Evolutionary conservation across 2,888 invertebrate species (phyloP).

Genomic region (Lampropteryx suffumata): DNA sequence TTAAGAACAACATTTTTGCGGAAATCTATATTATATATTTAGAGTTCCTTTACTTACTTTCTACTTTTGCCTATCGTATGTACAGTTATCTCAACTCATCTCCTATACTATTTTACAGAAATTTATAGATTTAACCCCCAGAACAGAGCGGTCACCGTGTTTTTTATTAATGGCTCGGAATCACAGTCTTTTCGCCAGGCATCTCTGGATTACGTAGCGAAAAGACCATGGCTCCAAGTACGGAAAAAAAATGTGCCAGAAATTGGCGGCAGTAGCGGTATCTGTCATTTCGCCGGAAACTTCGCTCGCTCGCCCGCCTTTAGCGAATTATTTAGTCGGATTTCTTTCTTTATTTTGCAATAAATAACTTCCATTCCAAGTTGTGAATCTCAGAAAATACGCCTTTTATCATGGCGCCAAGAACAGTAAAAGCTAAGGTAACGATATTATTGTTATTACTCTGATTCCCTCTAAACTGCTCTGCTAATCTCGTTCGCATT

Average conservation of each 20-base stretch:
- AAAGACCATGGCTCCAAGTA: background rate
- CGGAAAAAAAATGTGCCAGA: slow-evolving; percentile 24
- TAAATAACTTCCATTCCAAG: slow-evolving; percentile 9
- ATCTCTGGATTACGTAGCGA: background rate
- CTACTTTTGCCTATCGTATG: too few species aligned
- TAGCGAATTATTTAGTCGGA: slow-evolving; percentile 11
- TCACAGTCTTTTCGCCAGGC: too few species aligned
- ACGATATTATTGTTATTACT: background rate
- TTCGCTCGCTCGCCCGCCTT: slow-evolving; percentile 46
- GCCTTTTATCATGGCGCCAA: slow-evolving; percentile 65
- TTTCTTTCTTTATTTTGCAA: slow-evolving; percentile 17
- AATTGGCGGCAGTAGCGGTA: slow-evolving; percentile 59
- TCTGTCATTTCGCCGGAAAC: slow-evolving; percentile 75
- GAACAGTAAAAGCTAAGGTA: slow-evolving; percentile 72
- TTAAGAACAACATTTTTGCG: too few species aligned
- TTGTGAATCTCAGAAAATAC: slow-evolving; percentile 32
- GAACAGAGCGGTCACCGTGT: too few species aligned
- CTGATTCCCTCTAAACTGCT: slow-evolving; percentile 11
- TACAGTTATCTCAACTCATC: too few species aligned
- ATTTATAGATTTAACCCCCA: too few species aligned
- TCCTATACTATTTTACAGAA: too few species aligned
- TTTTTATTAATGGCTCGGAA: too few species aligned
- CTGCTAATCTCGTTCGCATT: slow-evolving; percentile 52
- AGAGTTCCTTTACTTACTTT: too few species aligned
- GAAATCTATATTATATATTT: too few species aligned